These are phyloP conservation scores for Borostomias antarcticus DNA, from an alignment of 2,797 vertebrate species.

Conservation along the genomic window DNA sequence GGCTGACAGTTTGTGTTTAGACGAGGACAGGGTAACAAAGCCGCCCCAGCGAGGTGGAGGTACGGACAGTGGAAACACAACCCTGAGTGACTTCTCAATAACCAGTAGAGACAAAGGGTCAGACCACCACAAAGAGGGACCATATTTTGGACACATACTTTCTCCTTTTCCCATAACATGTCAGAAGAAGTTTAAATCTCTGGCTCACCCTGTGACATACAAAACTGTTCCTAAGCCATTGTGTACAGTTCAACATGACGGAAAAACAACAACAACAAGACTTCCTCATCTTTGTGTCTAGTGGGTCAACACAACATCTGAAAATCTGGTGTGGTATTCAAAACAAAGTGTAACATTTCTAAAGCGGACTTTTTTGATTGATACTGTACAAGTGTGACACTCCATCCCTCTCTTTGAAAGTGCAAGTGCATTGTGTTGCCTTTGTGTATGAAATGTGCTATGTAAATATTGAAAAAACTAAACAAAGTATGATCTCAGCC, in stretches of 20 bases:
- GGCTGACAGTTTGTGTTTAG: background rate
- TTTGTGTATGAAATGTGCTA: no score
- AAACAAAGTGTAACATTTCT: background rate
- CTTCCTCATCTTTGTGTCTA: background rate
- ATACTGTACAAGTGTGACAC: background rate
- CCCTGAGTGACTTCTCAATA: background rate
- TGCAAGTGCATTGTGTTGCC: no score
- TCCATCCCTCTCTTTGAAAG: background rate
- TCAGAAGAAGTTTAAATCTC: background rate
- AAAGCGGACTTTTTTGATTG: background rate
- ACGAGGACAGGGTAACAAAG: constrained; percentile 13
- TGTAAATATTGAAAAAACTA: no score
- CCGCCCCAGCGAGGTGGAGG: background rate
- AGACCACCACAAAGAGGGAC: background rate
- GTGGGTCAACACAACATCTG: background rate
- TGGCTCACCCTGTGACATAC: background rate
- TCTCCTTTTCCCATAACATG: background rate
- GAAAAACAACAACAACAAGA: background rate
- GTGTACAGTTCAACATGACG: no score
- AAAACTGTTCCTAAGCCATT: no score
- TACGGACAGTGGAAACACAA: background rate
- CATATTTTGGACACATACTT: constrained; percentile 1
- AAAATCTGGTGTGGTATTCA: background rate
- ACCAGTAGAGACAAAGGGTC: background rate
- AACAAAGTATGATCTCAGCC: no score